Percentiles rank a stretch among this genome's conserved stretches.
phyloP scores from a whole-genome alignment of 2,888 invertebrate genomes.

The Abrostola triplasia region DNA sequence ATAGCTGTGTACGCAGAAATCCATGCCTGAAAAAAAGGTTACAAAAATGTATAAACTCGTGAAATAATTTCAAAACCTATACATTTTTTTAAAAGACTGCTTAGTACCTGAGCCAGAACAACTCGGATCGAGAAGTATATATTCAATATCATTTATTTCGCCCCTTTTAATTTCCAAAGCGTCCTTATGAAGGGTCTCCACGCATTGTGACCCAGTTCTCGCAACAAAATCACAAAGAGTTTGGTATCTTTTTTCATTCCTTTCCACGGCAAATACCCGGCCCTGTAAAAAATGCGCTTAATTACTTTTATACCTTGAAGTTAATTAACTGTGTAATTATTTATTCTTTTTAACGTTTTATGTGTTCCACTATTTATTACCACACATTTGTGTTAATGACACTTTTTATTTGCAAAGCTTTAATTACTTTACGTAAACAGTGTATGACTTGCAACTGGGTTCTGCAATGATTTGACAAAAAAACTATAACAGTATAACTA shows the following conservation, averaged over 20 bases:
- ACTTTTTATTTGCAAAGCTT: constrained; percentile 12
- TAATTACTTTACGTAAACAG: constrained; percentile 6
- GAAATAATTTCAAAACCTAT: no score
- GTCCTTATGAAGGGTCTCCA: constrained; percentile 91
- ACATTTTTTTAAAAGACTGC: no score
- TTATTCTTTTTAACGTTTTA: constrained; percentile 12
- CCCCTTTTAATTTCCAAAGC: constrained; percentile 90
- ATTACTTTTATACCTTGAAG: constrained; percentile 2
- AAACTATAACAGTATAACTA: no score
- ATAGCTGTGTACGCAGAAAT: constrained; percentile 80
- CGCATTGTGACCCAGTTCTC: constrained; percentile 90
- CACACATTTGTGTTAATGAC: constrained; percentile 11
- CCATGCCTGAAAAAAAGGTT: constrained; percentile 79
- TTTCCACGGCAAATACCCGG: constrained; percentile 94
- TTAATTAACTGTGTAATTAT: constrained; percentile 6
- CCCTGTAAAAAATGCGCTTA: constrained; percentile 80
- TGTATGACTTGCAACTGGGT: neutral
- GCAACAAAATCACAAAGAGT: constrained; percentile 90
- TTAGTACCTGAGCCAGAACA: constrained; percentile 99
- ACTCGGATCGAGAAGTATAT: constrained; percentile 98
- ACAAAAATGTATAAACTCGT: no score
- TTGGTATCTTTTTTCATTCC: constrained; percentile 90
- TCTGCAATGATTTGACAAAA: neutral
- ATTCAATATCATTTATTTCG: constrained; percentile 92
- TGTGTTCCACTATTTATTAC: constrained; percentile 9